phyloP scores from a whole-genome alignment of 2,113 vertebrate genomes.

The Pandion haliaetus region DNA sequence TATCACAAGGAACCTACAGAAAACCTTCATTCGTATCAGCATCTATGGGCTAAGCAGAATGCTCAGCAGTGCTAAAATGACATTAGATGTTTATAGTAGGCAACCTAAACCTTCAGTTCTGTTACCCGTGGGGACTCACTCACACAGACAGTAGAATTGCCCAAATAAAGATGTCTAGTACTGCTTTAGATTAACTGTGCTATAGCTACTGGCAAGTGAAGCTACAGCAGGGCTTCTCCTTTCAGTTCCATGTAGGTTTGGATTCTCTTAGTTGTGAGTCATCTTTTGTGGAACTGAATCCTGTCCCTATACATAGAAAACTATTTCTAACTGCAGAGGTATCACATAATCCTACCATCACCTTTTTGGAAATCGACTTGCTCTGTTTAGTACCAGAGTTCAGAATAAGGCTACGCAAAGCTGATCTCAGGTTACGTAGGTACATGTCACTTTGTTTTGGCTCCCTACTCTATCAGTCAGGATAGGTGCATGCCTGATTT shows the following conservation, averaged over 20 bases:
- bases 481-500: neutral
- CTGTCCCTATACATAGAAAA: neutral
- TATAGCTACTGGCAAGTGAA: neutral
- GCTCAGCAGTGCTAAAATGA: neutral
- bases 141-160: neutral
- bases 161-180: neutral
- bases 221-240: neutral
- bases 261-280: neutral
- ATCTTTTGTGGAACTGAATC: neutral
- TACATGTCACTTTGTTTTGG: neutral
- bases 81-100: neutral
- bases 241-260: neutral
- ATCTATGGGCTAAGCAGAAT: neutral
- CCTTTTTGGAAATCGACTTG: neutral
- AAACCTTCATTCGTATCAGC: neutral
- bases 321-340: neutral
- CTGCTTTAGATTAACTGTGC: neutral
- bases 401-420: neutral
- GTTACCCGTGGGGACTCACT: neutral
- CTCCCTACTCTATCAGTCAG: neutral
- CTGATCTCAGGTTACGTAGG: neutral
- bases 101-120: neutral
- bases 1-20: neutral
- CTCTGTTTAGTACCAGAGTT: neutral
- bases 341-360: neutral